These are phyloP conservation scores for Eurois occulta DNA, from an alignment of 2,888 invertebrate species.

Conservation along the genomic window DNA sequence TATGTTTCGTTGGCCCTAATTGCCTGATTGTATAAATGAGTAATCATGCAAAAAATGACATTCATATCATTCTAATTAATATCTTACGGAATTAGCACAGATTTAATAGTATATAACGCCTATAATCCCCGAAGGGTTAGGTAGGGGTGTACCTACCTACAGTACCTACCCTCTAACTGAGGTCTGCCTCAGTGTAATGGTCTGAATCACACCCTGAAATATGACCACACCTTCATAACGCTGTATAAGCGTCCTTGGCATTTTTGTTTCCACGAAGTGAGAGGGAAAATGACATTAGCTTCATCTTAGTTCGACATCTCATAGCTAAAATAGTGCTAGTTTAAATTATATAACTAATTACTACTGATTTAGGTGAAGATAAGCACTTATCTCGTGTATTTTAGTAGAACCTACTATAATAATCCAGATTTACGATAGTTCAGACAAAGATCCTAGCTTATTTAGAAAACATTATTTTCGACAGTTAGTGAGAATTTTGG, in stretches of 20 bases:
- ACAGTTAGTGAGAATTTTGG: no score
- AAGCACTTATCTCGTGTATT: neutral
- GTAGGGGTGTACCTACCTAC: neutral
- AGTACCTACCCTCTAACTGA: neutral
- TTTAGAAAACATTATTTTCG: neutral
- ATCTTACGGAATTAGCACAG: neutral
- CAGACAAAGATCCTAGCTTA: neutral
- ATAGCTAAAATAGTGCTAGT: neutral
- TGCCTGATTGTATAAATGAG: conserved; percentile 16
- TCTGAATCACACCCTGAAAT: no score
- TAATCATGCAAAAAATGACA: neutral
- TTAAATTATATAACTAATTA: neutral
- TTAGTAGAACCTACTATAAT: neutral
- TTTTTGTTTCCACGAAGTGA: neutral
- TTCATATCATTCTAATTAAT: neutral
- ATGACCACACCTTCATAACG: no score
- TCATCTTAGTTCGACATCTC: neutral
- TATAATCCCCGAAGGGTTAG: neutral
- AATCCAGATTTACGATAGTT: neutral
- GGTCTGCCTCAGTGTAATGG: no score
- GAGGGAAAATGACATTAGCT: neutral
- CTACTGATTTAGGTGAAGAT: neutral
- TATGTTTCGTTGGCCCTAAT: conserved; percentile 46
- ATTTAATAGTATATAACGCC: neutral
- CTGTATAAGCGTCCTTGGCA: neutral